Percentiles rank a stretch among this genome's conserved stretches.
phyloP scores from a whole-genome alignment of 2,797 vertebrate genomes.

The Labeo calbasu region DNA sequence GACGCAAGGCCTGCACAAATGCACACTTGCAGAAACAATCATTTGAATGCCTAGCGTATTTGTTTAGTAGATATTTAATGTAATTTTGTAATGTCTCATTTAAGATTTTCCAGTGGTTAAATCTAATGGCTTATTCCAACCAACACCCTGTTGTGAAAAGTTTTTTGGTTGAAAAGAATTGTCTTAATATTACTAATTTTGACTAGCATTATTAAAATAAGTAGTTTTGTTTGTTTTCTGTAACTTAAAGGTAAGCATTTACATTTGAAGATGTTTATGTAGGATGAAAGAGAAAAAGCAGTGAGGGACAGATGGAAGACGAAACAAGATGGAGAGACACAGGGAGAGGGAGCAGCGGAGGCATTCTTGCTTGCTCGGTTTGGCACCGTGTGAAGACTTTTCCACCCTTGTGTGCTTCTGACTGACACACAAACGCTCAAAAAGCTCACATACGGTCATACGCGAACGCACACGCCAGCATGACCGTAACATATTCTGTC shows the following conservation, averaged over 20 bases:
- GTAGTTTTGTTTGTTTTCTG: background rate
- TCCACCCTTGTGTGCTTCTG: slow-evolving; percentile 58
- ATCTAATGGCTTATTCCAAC: background rate
- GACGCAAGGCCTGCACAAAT: background rate
- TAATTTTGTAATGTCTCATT: background rate
- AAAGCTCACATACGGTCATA: background rate
- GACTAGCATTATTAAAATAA: background rate
- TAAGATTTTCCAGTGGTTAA: background rate
- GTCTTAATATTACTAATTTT: background rate
- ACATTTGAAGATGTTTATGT: background rate
- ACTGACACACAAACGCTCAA: slow-evolving; percentile 42
- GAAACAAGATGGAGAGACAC: slow-evolving; percentile 15
- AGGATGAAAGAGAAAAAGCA: slow-evolving; percentile 5
- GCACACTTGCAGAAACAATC: background rate
- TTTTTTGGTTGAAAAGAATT: background rate
- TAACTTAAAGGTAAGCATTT: background rate
- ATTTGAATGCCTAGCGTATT: background rate
- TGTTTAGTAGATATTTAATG: background rate
- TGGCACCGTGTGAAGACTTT: slow-evolving; percentile 63
- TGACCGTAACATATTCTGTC: background rate
- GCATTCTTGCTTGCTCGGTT: slow-evolving; percentile 62
- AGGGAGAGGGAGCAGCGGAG: slow-evolving; percentile 20
- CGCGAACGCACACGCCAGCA: slow-evolving; percentile 23
- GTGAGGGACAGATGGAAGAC: slow-evolving; percentile 19
- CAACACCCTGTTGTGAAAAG: background rate